phyloP scores from a whole-genome alignment of 92 coral and sea anemone species.

The Virgularia gustaviana region DNA sequence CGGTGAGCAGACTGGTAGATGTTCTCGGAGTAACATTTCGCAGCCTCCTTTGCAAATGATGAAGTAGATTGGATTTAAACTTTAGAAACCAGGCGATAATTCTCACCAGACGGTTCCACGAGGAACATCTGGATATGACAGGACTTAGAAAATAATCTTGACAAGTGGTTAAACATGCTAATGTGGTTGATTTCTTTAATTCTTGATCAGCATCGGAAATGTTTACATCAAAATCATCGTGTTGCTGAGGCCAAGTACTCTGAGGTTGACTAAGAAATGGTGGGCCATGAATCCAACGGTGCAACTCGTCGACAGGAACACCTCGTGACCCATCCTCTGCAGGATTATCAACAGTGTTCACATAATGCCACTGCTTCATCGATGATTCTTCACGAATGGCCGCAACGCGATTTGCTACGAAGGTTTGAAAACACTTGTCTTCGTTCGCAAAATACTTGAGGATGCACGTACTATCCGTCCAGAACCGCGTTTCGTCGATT shows the following conservation, averaged over 20 bases:
- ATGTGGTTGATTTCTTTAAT: too few relatives aligned
- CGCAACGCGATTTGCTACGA: slow-evolving; percentile 9
- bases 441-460: too few relatives aligned
- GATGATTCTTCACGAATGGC: neutral
- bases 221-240: too few relatives aligned
- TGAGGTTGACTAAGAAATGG: too few relatives aligned
- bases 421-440: neutral
- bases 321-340: neutral
- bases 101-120: slow-evolving; percentile 32
- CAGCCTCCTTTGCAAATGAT: slow-evolving; percentile 5
- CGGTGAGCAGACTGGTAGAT: slow-evolving; percentile 19
- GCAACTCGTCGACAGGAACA: too few relatives aligned
- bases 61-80: slow-evolving; percentile 7
- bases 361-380: neutral
- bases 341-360: neutral
- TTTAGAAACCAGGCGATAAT: slow-evolving; percentile 46
- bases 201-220: too few relatives aligned
- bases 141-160: slow-evolving; percentile 19
- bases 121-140: slow-evolving; percentile 28
- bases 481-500: slow-evolving; percentile 36
- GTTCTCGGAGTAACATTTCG: slow-evolving; percentile 3
- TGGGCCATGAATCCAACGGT: too few relatives aligned
- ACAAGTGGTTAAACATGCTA: neutral
- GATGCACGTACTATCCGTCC: too few relatives aligned
- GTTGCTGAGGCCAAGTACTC: too few relatives aligned